These are phyloP conservation scores for Pterostichus madidus DNA, from an alignment of 2,888 invertebrate species.

Conservation along the genomic window DNA sequence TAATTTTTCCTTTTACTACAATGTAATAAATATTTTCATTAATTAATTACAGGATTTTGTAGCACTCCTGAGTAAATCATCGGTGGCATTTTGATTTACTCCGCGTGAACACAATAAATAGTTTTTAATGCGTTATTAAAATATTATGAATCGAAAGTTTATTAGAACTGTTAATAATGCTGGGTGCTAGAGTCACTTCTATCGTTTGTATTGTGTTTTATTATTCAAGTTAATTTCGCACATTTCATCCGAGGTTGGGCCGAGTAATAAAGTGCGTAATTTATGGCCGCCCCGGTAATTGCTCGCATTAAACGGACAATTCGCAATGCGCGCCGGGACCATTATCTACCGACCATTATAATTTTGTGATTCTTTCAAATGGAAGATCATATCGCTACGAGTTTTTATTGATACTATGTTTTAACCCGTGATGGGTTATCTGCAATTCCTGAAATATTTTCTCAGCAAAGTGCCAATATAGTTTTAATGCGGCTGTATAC, in stretches of 20 bases:
- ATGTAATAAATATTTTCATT: constrained; percentile 45
- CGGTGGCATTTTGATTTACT: constrained; percentile 30
- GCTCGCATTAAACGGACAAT: constrained; percentile 58
- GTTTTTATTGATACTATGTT: constrained; percentile 49
- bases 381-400: constrained; percentile 36
- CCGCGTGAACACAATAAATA: constrained; percentile 21
- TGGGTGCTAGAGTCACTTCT: constrained; percentile 2
- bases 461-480: constrained; percentile 7
- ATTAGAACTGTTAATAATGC: constrained; percentile 21
- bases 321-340: constrained; percentile 42
- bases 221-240: constrained; percentile 56
- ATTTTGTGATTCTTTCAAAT: constrained; percentile 46
- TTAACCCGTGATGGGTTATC: constrained; percentile 30
- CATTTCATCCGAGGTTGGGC: constrained; percentile 35
- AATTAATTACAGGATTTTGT: constrained; percentile 50
- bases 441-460: constrained; percentile 44
- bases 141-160: constrained; percentile 46
- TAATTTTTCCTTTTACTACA: constrained; percentile 50
- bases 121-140: constrained; percentile 31
- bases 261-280: constrained; percentile 55
- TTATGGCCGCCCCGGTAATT: constrained; percentile 52
- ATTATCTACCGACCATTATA: constrained; percentile 50
- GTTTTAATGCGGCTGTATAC: constrained; percentile 23
- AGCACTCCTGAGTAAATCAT: constrained; percentile 44
- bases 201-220: constrained; percentile 43